phyloP scores from a whole-genome alignment of 2,797 vertebrate species.

The Rhyacichthys aspro region DNA sequence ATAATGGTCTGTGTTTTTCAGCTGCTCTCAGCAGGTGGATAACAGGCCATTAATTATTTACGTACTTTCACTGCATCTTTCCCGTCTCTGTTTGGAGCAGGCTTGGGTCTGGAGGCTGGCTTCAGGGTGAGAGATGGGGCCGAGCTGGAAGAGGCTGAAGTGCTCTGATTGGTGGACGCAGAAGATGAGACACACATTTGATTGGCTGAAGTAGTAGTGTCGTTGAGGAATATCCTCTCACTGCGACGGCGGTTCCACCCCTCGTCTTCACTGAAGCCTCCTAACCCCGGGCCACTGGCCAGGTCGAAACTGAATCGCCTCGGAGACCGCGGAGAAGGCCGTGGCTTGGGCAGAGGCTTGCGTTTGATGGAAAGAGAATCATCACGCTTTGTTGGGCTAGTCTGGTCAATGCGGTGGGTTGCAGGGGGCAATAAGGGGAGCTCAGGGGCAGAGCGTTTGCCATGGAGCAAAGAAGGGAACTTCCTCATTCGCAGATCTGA shows the following conservation, averaged over 20 bases:
- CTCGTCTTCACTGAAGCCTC: slow-evolving; percentile 89
- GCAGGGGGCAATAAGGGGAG: slow-evolving; percentile 78
- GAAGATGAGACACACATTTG: slow-evolving; percentile 55
- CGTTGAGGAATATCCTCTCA: slow-evolving; percentile 96
- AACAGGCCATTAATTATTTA: slow-evolving; percentile 40
- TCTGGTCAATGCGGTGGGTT: slow-evolving; percentile 73
- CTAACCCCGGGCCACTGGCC: slow-evolving; percentile 64
- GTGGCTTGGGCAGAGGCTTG: slow-evolving; percentile 69
- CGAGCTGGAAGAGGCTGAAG: slow-evolving; percentile 45
- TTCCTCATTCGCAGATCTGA: slow-evolving; percentile 89
- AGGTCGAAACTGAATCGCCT: slow-evolving; percentile 88
- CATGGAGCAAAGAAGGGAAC: slow-evolving; percentile 85
- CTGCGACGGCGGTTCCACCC: slow-evolving; percentile 92
- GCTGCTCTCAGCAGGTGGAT: slow-evolving; percentile 13
- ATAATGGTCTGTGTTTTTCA: slow-evolving; percentile 17
- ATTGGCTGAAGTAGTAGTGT: slow-evolving; percentile 78
- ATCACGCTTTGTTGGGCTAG: slow-evolving; percentile 83
- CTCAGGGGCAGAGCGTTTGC: slow-evolving; percentile 86
- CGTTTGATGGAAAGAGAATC: slow-evolving; percentile 79
- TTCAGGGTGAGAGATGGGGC: slow-evolving; percentile 78
- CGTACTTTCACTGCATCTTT: slow-evolving; percentile 90
- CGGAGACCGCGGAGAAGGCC: slow-evolving; percentile 67
- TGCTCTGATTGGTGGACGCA: slow-evolving; percentile 61
- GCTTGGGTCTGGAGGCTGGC: slow-evolving; percentile 80
- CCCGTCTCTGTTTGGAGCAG: slow-evolving; percentile 81